Percentiles rank a stretch among this genome's conserved stretches.
Evolutionary conservation across 2,113 vertebrate species (phyloP).

Genomic region (Ameiurus melas): DNA sequence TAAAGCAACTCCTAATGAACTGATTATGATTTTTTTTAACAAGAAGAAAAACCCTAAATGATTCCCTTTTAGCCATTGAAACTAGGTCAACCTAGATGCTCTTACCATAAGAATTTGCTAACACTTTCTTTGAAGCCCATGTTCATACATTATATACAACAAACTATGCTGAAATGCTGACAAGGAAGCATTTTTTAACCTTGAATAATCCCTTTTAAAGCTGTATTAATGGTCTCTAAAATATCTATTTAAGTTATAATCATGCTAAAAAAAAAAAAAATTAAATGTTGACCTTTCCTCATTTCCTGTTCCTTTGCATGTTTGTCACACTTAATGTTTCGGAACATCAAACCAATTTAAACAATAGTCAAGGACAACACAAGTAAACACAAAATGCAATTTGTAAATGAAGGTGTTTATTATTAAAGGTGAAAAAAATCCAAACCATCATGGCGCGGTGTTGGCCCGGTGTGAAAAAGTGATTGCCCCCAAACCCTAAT

Average conservation of each 20-base stretch:
- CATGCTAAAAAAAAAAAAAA: background rate
- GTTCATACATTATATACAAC: background rate
- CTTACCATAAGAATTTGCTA: background rate
- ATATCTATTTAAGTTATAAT: background rate
- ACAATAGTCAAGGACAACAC: no score
- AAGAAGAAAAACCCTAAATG: background rate
- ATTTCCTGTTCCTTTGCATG: no score
- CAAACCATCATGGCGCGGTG: no score
- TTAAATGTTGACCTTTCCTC: no score
- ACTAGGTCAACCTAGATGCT: background rate
- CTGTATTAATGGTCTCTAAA: background rate
- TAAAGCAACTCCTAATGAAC: background rate
- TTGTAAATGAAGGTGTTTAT: no score
- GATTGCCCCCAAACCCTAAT: no score
- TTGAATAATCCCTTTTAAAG: background rate
- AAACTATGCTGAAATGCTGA: background rate
- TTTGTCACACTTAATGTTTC: no score
- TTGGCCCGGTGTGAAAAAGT: no score
- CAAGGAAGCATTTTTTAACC: background rate
- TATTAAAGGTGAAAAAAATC: no score
- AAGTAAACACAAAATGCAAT: no score
- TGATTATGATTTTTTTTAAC: background rate
- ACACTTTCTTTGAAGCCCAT: background rate
- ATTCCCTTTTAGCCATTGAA: background rate
- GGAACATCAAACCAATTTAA: no score